Evolutionary conservation across 2,888 invertebrate species (phyloP).

Genomic region (Neria commutata): DNA sequence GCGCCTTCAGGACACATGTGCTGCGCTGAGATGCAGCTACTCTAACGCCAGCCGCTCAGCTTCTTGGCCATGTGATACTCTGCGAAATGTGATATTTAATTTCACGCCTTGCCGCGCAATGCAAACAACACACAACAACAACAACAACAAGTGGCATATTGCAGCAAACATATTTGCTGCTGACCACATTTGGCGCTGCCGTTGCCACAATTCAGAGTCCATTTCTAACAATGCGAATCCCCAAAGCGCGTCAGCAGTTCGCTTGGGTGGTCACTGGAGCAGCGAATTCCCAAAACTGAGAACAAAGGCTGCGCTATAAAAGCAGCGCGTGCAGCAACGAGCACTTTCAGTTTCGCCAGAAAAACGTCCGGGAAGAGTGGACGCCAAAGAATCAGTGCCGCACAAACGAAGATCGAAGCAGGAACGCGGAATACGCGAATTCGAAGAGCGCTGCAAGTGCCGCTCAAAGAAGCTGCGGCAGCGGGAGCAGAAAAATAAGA

Average conservation of each 20-base stretch:
- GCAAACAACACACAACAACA: constrained; percentile 44
- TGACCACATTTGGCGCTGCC: not conserved
- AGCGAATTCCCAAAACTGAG: constrained; percentile 44
- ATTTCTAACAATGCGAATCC: constrained; percentile 8
- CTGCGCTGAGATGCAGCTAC: no score
- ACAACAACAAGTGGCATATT: constrained; percentile 16
- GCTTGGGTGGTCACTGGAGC: constrained; percentile 36
- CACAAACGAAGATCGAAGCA: not conserved
- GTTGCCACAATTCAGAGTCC: not conserved
- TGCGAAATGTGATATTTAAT: constrained; percentile 44
- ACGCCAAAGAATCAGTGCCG: constrained; percentile 26
- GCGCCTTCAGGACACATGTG: constrained; percentile 8
- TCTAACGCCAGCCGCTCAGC: not conserved
- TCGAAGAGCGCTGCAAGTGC: not conserved
- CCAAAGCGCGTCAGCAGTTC: constrained; percentile 12
- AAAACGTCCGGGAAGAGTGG: constrained; percentile 30
- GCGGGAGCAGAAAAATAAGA: constrained; percentile 18
- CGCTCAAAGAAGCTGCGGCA: constrained; percentile 4
- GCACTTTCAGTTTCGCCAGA: constrained; percentile 55
- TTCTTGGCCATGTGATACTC: not conserved
- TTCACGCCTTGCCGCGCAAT: constrained; percentile 53
- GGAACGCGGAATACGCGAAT: no score
- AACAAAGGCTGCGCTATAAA: constrained; percentile 44
- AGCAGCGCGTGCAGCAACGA: constrained; percentile 41
- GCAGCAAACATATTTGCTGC: not conserved